Percentiles rank a stretch among this genome's conserved stretches.
Evolutionary conservation across 2,113 vertebrate species (phyloP).

Genomic region (Microcebus tavaratra): DNA sequence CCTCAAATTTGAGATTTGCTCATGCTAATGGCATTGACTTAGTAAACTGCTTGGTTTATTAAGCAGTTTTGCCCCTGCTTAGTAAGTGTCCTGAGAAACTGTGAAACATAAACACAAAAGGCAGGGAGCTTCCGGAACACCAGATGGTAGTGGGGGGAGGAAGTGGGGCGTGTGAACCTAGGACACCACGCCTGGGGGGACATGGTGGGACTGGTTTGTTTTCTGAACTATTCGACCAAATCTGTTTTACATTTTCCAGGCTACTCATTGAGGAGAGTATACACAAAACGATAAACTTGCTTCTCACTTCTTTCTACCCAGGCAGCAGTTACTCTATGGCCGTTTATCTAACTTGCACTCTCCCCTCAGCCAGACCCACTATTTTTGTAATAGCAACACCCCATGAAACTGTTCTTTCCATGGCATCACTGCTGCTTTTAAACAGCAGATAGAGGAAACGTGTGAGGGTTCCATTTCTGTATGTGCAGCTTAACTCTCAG

Average conservation of each 20-base stretch:
- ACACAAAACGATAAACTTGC: too few species aligned
- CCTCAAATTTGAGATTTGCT: not conserved
- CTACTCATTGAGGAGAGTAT: not conserved
- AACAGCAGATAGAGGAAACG: not conserved
- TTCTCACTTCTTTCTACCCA: not conserved
- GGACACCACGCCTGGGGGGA: too few species aligned
- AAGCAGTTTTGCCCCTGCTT: too few species aligned
- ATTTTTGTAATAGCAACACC: not conserved
- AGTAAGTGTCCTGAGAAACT: not conserved
- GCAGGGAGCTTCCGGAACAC: not conserved
- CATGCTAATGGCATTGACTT: not conserved
- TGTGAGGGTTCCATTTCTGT: not conserved
- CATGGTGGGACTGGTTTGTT: not conserved
- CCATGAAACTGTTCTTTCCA: not conserved
- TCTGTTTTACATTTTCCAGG: not conserved
- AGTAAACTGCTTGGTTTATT: not conserved
- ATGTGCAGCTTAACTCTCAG: not conserved
- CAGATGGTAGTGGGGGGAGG: too few species aligned
- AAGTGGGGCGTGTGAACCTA: not conserved
- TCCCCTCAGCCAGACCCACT: not conserved
- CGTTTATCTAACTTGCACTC: not conserved
- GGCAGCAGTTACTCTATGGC: not conserved
- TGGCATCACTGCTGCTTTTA: not conserved
- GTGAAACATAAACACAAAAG: not conserved
- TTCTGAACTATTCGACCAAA: not conserved